phyloP scores from a whole-genome alignment of 2,797 vertebrate species.

The Garrulus glandarius region DNA sequence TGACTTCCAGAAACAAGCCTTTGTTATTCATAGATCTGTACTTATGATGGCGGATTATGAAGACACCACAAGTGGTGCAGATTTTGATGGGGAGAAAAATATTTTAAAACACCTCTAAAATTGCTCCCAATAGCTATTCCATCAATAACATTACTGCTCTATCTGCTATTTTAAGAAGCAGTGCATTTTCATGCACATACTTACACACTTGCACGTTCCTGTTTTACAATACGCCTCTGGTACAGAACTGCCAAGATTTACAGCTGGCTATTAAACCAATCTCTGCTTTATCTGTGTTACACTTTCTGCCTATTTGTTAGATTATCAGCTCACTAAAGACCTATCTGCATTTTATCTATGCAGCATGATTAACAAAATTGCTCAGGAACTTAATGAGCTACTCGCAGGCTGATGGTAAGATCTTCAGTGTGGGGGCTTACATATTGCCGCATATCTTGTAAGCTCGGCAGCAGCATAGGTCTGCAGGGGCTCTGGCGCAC shows the following conservation, averaged over 20 bases:
- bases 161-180: constrained; percentile 46
- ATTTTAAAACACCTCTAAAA: constrained; percentile 38
- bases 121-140: constrained; percentile 6
- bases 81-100: neutral
- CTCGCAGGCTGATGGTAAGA: neutral
- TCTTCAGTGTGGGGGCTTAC: neutral
- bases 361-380: constrained; percentile 32
- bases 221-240: neutral
- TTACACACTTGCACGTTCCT: neutral
- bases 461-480: neutral
- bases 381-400: constrained; percentile 49
- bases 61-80: neutral
- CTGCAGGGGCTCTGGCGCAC: neutral
- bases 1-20: neutral
- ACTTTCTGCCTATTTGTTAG: constrained; percentile 56
- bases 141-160: neutral
- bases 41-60: neutral
- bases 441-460: neutral
- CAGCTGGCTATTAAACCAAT: constrained; percentile 47
- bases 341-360: constrained; percentile 57
- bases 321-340: constrained; percentile 57
- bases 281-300: constrained; percentile 44
- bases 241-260: constrained; percentile 42
- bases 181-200: neutral
- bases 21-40: neutral